Evolutionary conservation across 2,113 vertebrate genomes (phyloP), one percentile per base, ranked within the genome.

Genomic region (Leptodactylus fuscus): DNA sequence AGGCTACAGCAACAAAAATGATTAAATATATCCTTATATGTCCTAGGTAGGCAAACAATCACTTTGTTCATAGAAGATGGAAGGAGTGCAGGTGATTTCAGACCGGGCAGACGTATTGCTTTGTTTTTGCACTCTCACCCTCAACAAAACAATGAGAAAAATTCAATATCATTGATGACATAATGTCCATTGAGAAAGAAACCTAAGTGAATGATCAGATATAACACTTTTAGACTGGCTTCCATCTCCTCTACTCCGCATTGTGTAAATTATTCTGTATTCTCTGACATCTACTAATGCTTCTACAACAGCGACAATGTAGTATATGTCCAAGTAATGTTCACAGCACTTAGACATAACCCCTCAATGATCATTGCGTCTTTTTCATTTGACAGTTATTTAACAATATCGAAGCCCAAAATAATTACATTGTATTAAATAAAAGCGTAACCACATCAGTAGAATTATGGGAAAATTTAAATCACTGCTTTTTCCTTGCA

Each of bases 391-490:
- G 76, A 49, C 82, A 67, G 46, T 85, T 77, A 36, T 62, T 85
- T 81, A 71, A 85, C 36, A 60, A 71, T 27, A 73, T 10, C 27
- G 24, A 80, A 22, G 34, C 38, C 65, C 34, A 3, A 80, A 79
- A 79, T 79, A 78, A 85, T 85, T 81, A 81, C 74, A 85, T 60
- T 60, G 36, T 44, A 70, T 85, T 85, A 85, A 85, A 85, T 70
- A 85, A 70, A 67, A 67, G 48, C 67, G 29, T 16, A 32, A 4
- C 65, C 48, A 16, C 79, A 34, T 82, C 27, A 70, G 71, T 34
- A 58, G 29, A 82, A 82, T 82, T 77, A 82, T 78, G 58, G 16
- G 73, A 55, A 82, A 77, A 87, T 82, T 83, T 77, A 87, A 76
- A 87, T 82, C 71, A 83, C 73, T 24, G 69, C 51, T 44, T 78